These are phyloP conservation scores for Pogonocherus hispidulus DNA, from an alignment of 2,888 invertebrate genomes.

Conservation along the genomic window DNA sequence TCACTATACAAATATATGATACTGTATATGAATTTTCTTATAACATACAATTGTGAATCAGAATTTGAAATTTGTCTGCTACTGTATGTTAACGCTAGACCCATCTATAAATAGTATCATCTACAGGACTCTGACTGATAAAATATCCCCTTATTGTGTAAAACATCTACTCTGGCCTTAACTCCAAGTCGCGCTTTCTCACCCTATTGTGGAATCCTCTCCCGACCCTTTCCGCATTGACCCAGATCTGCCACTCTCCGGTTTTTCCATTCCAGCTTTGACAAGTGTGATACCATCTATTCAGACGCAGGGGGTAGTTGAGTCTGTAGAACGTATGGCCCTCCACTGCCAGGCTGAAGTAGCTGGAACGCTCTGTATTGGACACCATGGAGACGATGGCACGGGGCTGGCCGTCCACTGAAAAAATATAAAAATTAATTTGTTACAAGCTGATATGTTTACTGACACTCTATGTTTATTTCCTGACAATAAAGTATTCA, in stretches of 20 bases:
- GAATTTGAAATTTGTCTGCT: too few species aligned
- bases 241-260: slow-evolving; percentile 92
- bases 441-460: too few species aligned
- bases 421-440: slow-evolving; percentile 47
- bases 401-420: slow-evolving; percentile 81
- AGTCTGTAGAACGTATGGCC: slow-evolving; percentile 86
- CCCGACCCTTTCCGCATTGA: slow-evolving; percentile 87
- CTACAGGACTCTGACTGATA: too few species aligned
- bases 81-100: too few species aligned
- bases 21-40: too few species aligned
- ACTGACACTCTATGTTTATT: too few species aligned
- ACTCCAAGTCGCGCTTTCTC: slow-evolving; percentile 62
- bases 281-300: slow-evolving; percentile 88
- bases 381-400: slow-evolving; percentile 86
- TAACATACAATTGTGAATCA: too few species aligned
- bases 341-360: slow-evolving; percentile 84
- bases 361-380: slow-evolving; percentile 85
- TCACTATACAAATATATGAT: too few species aligned
- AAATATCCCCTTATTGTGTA: too few species aligned
- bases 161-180: too few species aligned
- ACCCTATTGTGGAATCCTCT: slow-evolving; percentile 90
- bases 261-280: slow-evolving; percentile 92
- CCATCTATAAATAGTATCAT: too few species aligned
- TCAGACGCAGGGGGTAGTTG: slow-evolving; percentile 78
- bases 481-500: too few species aligned